Base-by-base conservation (phyloP, 2,888 invertebrate genomes). In the Drosophila atroscutellata region DNA sequence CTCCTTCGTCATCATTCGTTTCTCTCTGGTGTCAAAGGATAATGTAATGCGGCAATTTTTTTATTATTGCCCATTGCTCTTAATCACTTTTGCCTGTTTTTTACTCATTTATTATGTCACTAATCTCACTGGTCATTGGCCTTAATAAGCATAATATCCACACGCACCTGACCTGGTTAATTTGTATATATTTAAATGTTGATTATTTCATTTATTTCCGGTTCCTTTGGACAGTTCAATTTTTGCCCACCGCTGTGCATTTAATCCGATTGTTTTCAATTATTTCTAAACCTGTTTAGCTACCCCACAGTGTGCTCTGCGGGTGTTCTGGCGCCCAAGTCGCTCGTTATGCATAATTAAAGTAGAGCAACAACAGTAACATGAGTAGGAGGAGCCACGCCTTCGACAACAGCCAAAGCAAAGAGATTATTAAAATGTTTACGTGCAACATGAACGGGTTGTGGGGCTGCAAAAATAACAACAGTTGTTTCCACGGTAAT, bases 221-320 rank as follows among this genome's bases (percentile, higher is more conserved):
- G 56, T 51, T 37, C 62, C 52, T 61, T 75, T 64, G 64, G 24
- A 39, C 52, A 24, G 67, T 59, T 72, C 61, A 79, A 62, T 51
- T 66, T 69, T 50, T 70, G 60, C 50, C 67, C 37, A 62, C 69
- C 72, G 59, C 74, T 81, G 68, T 79, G 81, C 77, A 75, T 84
- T 87, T 74, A 87, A 83, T 66, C 70, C 76, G 76, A 87, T 82
- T 74, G 87, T 75, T 87, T 84, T 87, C 83, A 87, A 84, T 84
- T 84, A 82, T 87, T 81, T 69, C 63, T 61, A 75, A 81, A 81
- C 72, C 80, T 55, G 68, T 75, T 75, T 50, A 45, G 55, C 57
- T 51, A 18, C 39, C 71, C 58, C 39, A 60, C 70, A 70, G 65
- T 65, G 60, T 37, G 55, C 76, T 70, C 72, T 42, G 60, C 37